phyloP scores from a whole-genome alignment of 2,888 invertebrate species.

The Pammene fasciana region DNA sequence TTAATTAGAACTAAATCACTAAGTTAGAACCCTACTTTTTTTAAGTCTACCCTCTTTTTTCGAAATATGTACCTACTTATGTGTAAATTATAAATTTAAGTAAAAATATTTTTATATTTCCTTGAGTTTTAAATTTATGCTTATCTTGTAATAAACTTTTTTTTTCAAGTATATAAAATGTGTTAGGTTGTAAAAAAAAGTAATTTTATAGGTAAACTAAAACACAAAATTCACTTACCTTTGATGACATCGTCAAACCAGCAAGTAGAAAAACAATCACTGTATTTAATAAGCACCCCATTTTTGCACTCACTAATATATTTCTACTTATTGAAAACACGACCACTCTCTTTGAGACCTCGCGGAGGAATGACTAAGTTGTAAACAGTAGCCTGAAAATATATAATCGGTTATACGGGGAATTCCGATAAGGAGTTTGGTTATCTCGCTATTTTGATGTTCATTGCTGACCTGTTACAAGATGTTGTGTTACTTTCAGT shows the following conservation, averaged over 20 bases:
- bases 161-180: too few relatives aligned
- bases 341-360: constrained; percentile 13
- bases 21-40: too few relatives aligned
- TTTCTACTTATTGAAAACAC: constrained; percentile 1
- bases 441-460: neutral
- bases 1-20: too few relatives aligned
- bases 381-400: constrained; percentile 1
- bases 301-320: constrained; percentile 42
- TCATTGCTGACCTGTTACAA: constrained; percentile 8
- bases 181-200: neutral
- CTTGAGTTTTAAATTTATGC: too few relatives aligned
- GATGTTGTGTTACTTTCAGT: neutral
- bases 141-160: too few relatives aligned
- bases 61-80: too few relatives aligned
- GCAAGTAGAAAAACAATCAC: constrained; percentile 52
- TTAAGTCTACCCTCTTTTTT: too few relatives aligned
- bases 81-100: too few relatives aligned
- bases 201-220: constrained; percentile 3
- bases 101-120: too few relatives aligned
- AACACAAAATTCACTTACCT: constrained; percentile 50
- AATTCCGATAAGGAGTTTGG: neutral
- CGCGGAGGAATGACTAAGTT: constrained; percentile 29
- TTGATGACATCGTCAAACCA: constrained; percentile 47
- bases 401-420: neutral
- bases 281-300: constrained; percentile 50